Evolutionary conservation across 2,797 vertebrate genomes (phyloP).

Genomic region (Prionace glauca): DNA sequence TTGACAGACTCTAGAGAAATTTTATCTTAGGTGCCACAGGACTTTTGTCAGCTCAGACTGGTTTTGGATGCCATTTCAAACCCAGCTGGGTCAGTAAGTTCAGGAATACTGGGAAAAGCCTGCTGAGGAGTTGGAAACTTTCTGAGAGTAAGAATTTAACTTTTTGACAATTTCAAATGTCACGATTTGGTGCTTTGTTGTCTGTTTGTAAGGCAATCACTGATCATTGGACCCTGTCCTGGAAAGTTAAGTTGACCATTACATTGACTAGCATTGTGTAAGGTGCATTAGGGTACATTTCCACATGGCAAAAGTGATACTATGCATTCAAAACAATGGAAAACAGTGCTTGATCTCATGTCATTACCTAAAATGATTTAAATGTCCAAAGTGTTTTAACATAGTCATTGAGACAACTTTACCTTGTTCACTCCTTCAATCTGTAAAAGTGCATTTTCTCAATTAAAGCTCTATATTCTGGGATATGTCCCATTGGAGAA

Average conservation of each 20-base stretch:
- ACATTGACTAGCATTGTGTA: background rate
- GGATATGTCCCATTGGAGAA: background rate
- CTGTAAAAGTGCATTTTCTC: background rate
- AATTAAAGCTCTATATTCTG: background rate
- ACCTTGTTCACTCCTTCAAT: background rate
- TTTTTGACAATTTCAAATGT: background rate
- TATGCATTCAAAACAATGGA: background rate
- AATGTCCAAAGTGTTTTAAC: background rate
- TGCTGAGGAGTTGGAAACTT: background rate
- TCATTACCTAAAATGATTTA: background rate
- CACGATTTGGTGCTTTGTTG: background rate
- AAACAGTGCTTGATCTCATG: background rate
- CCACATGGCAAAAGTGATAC: background rate
- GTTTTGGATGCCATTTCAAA: background rate
- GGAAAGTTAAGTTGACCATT: background rate
- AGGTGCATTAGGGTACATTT: background rate
- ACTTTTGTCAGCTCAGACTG: background rate
- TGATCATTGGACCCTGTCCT: background rate
- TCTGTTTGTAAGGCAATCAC: background rate
- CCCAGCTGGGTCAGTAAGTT: background rate
- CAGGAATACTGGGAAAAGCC: background rate
- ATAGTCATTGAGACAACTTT: background rate
- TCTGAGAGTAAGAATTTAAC: background rate
- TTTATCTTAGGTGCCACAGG: background rate
- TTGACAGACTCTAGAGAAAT: background rate